These are phyloP conservation scores for human DNA, from an alignment of 2,113 vertebrate species.

Conservation along the genomic window GRCh38 chr4:186720001-186720500, in stretches of 20 bases:
- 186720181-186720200: neutral
- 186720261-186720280: neutral
- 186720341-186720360: neutral
- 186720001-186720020: neutral
- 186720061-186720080: neutral
- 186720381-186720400: neutral
- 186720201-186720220: neutral
- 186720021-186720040: neutral
- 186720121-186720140: neutral
- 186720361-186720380: neutral
- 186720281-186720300: neutral
- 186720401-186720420: neutral
- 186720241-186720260: neutral
- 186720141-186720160: neutral
- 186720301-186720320: neutral
- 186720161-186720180: accelerated
- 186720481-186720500: neutral
- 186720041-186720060: neutral
- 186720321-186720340: neutral
- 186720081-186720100: neutral
- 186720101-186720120: neutral
- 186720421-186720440: neutral
- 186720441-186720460: neutral
- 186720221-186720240: neutral
- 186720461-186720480: neutral